Percentiles rank a stretch among this genome's conserved stretches.
Conservation (phyloP, 1,140 invertebrate genomes). For the Solenopsis invicta region DNA sequence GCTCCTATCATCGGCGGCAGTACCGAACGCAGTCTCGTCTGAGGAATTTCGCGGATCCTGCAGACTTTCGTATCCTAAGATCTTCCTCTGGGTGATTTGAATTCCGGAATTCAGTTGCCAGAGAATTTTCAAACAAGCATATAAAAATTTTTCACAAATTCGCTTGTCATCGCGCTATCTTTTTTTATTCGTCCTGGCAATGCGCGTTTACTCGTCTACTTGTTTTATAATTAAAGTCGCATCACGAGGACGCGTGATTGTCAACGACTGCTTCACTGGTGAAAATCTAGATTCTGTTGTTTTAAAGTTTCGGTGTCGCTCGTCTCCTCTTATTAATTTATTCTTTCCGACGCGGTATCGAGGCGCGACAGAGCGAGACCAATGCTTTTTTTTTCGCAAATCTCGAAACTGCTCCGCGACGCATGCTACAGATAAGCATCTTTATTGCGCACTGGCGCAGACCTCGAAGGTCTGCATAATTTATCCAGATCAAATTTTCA, state of each 20-base stretch:
- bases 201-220: not conserved
- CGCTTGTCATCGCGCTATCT: not conserved
- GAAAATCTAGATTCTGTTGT: not conserved
- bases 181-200: not conserved
- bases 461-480: not conserved
- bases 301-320: not conserved
- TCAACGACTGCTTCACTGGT: not conserved
- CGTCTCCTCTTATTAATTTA: not conserved
- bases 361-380: not conserved
- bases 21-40: not conserved
- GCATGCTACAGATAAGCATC: slow-evolving; percentile 42
- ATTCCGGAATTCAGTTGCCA: not conserved
- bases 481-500: slow-evolving; percentile 1
- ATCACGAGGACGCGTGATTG: not conserved
- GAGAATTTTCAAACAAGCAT: not conserved
- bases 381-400: slow-evolving; percentile 29
- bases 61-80: not conserved
- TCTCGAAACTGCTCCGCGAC: slow-evolving; percentile 35
- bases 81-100: not conserved
- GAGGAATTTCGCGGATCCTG: not conserved
- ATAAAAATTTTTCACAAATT: not conserved
- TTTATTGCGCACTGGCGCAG: slow-evolving; percentile 54
- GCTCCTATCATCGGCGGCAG: not conserved
- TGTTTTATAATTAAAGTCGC: not conserved
- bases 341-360: not conserved